A percentile compares a stretch with the other conserved stretches of the same genome.
These are phyloP conservation scores for Poecilia gillii DNA, from an alignment of 2,797 vertebrate species.

Conservation along the genomic window DNA sequence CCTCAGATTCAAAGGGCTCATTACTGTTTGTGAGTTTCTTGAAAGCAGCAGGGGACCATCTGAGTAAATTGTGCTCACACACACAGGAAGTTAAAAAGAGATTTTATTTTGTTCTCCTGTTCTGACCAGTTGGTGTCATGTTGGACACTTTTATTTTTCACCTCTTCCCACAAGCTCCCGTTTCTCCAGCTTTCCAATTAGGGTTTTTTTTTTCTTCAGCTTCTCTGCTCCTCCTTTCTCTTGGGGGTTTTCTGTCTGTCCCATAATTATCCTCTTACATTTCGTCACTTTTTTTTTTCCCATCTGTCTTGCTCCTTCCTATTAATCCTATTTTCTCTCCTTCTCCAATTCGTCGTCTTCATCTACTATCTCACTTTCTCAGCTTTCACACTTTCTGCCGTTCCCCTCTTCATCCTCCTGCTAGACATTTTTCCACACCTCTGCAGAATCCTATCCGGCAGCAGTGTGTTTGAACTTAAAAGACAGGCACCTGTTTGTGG, in stretches of 20 bases:
- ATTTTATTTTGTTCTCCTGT: conserved; percentile 33
- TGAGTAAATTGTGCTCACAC: conserved; percentile 19
- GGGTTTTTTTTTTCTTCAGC: conserved; percentile 11
- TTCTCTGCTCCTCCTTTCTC: conserved; percentile 7
- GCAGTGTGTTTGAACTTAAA: conserved; percentile 40
- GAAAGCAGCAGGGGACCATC: conserved; percentile 27
- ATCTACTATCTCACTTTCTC: conserved; percentile 21
- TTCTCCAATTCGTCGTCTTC: background rate
- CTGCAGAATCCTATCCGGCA: conserved; percentile 57
- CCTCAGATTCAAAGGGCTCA: conserved; percentile 28
- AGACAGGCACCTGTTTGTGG: conserved; percentile 45
- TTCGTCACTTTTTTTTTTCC: conserved; percentile 9
- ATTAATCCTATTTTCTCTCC: conserved; percentile 40
- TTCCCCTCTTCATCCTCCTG: conserved; percentile 5
- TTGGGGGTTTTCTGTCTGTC: conserved; percentile 26
- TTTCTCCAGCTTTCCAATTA: conserved; percentile 32
- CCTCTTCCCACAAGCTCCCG: conserved; percentile 9
- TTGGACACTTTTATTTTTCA: conserved; percentile 32
- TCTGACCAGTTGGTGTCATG: conserved; percentile 22
- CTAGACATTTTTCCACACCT: conserved; percentile 30
- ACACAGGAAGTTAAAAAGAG: conserved; percentile 22
- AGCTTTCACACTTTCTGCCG: conserved; percentile 33
- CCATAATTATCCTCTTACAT: conserved; percentile 31
- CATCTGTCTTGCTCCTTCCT: conserved; percentile 24
- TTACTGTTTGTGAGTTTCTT: conserved; percentile 30